phyloP scores from a whole-genome alignment of 2,888 invertebrate species.

The Elaeidobius kamerunicus region DNA sequence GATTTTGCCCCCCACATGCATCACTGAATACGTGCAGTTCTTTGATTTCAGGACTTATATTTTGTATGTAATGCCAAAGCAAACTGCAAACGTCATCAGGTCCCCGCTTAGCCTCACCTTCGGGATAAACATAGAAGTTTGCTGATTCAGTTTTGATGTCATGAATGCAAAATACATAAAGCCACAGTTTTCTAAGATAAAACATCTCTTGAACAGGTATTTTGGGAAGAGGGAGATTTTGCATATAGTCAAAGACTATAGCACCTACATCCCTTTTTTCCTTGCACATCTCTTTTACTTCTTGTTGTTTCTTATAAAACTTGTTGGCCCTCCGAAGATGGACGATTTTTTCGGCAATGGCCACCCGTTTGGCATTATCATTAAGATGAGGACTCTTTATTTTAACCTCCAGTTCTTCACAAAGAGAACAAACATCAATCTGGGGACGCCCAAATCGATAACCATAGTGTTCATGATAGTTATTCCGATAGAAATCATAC shows the following conservation, averaged over 20 bases:
- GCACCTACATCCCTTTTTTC: not conserved
- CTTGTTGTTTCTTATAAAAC: constrained; percentile 13
- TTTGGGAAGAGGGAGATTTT: constrained; percentile 1
- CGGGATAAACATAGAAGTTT: not conserved
- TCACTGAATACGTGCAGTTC: constrained; percentile 2
- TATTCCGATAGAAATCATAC: constrained; percentile 7
- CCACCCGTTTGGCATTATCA: constrained; percentile 13
- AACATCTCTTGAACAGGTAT: constrained; percentile 3
- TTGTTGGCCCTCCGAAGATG: constrained; percentile 25
- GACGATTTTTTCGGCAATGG: constrained; percentile 18
- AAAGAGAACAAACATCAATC: constrained; percentile 7
- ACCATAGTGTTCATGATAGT: constrained; percentile 3
- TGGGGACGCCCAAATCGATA: constrained; percentile 11
- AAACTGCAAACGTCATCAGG: not conserved
- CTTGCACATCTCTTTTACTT: constrained; percentile 22
- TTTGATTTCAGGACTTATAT: not conserved
- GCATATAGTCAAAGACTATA: constrained; percentile 6
- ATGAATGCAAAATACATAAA: not conserved
- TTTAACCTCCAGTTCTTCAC: constrained; percentile 16
- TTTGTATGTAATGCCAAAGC: not conserved
- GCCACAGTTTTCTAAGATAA: not conserved
- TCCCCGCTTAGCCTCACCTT: not conserved
- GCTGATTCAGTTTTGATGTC: not conserved
- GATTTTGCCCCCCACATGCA: not conserved
- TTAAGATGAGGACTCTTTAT: constrained; percentile 6